These are phyloP conservation scores for Alethe castanea DNA, from an alignment of 2,113 vertebrate genomes.

Conservation along the genomic window DNA sequence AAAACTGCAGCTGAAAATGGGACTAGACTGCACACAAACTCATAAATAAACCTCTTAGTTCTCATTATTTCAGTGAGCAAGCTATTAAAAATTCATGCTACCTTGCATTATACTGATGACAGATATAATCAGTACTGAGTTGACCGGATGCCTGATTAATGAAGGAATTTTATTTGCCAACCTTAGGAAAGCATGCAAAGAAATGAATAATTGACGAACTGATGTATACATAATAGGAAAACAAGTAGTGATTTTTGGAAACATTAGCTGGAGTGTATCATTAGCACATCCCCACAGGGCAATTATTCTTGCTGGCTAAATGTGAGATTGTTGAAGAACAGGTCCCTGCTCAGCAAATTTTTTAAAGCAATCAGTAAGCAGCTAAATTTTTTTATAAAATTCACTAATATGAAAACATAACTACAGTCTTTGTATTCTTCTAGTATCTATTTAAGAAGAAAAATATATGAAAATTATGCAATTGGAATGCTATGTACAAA, in stretches of 20 bases:
- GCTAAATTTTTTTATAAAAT: not conserved
- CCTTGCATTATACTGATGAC: slow-evolving; percentile 51
- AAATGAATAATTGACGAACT: slow-evolving; percentile 65
- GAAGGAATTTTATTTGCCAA: slow-evolving; percentile 45
- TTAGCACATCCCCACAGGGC: slow-evolving; percentile 46
- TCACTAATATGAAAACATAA: not conserved
- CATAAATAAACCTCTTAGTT: slow-evolving; percentile 40
- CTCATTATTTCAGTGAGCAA: slow-evolving; percentile 61
- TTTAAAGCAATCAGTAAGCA: not conserved
- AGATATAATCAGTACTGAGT: slow-evolving; percentile 45
- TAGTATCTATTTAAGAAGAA: not conserved
- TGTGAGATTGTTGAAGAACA: not conserved
- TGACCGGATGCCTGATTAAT: slow-evolving; percentile 61
- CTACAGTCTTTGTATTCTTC: not conserved
- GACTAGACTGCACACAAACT: not conserved
- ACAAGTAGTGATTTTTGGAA: slow-evolving; percentile 49
- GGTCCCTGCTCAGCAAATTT: slow-evolving; percentile 2
- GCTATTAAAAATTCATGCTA: slow-evolving; percentile 61
- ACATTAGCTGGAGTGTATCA: slow-evolving; percentile 15
- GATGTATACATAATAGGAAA: slow-evolving; percentile 32
- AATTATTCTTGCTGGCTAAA: slow-evolving; percentile 20
- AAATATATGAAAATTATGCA: not conserved
- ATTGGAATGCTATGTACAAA: not conserved
- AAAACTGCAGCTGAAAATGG: not conserved
- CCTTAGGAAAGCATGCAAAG: slow-evolving; percentile 38